A percentile compares a stretch with the other conserved stretches of the same genome.
These are phyloP conservation scores for Criorhina ranunculi DNA, from an alignment of 2,888 invertebrate species.

Conservation along the genomic window DNA sequence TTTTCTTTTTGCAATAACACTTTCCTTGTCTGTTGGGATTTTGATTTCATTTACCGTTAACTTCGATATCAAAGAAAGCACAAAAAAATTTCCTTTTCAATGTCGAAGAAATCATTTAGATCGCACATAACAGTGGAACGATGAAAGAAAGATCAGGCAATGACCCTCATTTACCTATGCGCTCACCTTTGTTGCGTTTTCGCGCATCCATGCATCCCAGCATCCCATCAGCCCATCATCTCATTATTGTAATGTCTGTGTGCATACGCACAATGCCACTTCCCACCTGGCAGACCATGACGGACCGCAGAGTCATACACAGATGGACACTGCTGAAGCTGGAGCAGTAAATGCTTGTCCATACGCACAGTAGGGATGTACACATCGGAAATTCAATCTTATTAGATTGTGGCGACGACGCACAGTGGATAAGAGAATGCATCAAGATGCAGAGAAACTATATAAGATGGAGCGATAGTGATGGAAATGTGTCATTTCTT, in stretches of 20 bases:
- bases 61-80: constrained; percentile 53
- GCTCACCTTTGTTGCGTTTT: constrained; percentile 39
- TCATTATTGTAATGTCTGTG: neutral
- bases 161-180: constrained; percentile 67
- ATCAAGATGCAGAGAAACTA: constrained; percentile 50
- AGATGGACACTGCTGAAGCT: constrained; percentile 25
- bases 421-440: constrained; percentile 40
- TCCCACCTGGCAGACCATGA: constrained; percentile 47
- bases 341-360: constrained; percentile 26
- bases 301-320: constrained; percentile 8
- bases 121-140: constrained; percentile 42
- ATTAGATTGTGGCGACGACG: constrained; percentile 54
- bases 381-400: constrained; percentile 67
- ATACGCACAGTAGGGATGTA: constrained; percentile 36
- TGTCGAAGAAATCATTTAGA: constrained; percentile 61
- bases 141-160: constrained; percentile 69
- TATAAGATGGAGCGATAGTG: constrained; percentile 68
- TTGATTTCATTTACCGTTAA: constrained; percentile 50
- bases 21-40: constrained; percentile 55
- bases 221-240: constrained; percentile 9
- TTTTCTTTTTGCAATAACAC: constrained; percentile 37
- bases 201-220: constrained; percentile 8
- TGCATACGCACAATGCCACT: constrained; percentile 2
- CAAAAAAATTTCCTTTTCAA: constrained; percentile 62
- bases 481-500: constrained; percentile 72